phyloP scores from a whole-genome alignment of 2,888 invertebrate species.

The Hirtodrosophila histrioides region DNA sequence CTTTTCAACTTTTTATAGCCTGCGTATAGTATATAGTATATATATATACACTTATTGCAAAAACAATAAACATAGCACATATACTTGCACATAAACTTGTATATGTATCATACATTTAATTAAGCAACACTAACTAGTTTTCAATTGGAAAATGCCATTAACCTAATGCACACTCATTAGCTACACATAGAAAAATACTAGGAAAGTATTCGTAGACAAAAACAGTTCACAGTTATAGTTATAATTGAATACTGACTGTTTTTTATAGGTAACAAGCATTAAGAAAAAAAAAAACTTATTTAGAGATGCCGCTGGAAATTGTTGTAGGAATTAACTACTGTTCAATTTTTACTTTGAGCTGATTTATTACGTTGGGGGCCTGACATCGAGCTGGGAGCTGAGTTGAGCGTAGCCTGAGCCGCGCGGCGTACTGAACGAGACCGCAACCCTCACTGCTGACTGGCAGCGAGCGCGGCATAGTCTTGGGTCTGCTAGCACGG shows the following conservation, averaged over 20 bases:
- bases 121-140: constrained; percentile 65
- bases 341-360: constrained; percentile 21
- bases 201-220: constrained; percentile 34
- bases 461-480: constrained; percentile 32
- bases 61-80: constrained; percentile 59
- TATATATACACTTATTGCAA: constrained; percentile 22
- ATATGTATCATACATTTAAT: constrained; percentile 44
- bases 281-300: constrained; percentile 10
- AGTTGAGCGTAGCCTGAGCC: constrained; percentile 42
- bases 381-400: constrained; percentile 26
- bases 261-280: constrained; percentile 5
- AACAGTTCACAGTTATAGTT: constrained; percentile 32
- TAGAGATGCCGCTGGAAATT: constrained; percentile 24
- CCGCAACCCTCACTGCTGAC: constrained; percentile 77
- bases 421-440: constrained; percentile 70
- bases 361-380: constrained; percentile 29
- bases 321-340: constrained; percentile 16
- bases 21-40: constrained; percentile 25
- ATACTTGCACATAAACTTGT: constrained; percentile 36
- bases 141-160: constrained; percentile 44
- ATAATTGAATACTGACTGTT: constrained; percentile 32
- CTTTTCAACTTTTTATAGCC: constrained; percentile 6
- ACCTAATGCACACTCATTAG: constrained; percentile 41
- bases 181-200: constrained; percentile 37
- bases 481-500: constrained; percentile 32